Conservation (phyloP, 2,888 invertebrate genomes). For the Caenorhabditis parvicauda region DNA sequence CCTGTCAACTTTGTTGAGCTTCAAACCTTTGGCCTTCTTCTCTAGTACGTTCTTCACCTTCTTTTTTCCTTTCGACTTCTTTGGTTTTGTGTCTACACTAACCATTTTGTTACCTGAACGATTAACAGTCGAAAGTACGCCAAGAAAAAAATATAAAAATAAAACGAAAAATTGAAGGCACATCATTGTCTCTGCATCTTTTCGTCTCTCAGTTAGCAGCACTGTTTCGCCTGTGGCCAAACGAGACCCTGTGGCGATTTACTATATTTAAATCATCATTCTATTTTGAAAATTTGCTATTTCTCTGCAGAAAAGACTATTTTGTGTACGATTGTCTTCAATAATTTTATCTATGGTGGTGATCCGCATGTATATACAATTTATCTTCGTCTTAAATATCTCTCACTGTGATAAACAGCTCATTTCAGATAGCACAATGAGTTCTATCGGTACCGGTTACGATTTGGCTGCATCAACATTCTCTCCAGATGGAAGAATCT, state of each 20-base stretch:
- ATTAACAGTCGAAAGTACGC: background rate
- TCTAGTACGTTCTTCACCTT: conserved; percentile 41
- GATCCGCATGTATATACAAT: background rate
- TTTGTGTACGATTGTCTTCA: background rate
- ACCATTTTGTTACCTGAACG: no score
- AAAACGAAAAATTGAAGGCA: conserved; percentile 16
- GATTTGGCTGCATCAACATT: conserved; percentile 99
- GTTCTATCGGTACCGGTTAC: conserved; percentile 93
- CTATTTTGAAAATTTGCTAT: no score
- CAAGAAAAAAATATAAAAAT: conserved; percentile 3
- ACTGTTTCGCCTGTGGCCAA: no score
- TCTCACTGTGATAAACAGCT: no score
- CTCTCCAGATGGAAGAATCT: conserved; percentile 97
- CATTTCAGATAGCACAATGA: conserved; percentile 69
- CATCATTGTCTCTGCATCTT: no score
- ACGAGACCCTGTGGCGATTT: no score
- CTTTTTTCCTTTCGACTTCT: conserved; percentile 34
- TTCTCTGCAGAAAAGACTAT: background rate
- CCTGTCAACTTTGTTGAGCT: conserved; percentile 39
- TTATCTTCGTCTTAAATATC: background rate
- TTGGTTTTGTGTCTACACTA: conserved; percentile 18
- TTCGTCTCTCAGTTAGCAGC: no score
- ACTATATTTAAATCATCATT: no score
- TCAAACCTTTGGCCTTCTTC: conserved; percentile 44
- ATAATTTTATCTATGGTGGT: background rate